Conservation (phyloP, 2,888 invertebrate species). For the Nesidiocoris tenuis region DNA sequence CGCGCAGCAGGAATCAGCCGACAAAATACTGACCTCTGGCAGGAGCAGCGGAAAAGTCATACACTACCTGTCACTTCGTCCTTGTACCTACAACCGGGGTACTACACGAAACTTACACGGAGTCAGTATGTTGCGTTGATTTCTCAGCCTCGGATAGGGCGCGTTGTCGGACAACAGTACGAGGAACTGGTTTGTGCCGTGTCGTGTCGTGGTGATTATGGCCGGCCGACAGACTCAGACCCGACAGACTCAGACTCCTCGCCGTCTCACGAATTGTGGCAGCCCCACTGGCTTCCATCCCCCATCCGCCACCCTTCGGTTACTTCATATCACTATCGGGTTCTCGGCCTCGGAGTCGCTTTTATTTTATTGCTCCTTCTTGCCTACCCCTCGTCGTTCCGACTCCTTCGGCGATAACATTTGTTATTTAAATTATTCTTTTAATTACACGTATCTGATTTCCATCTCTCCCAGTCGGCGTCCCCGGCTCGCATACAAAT, state of each 20-base stretch:
- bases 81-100: not conserved
- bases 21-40: not conserved
- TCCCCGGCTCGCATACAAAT: conserved; percentile 17
- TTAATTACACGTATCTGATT: conserved; percentile 30
- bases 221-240: not conserved
- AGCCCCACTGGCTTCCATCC: not conserved
- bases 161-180: not conserved
- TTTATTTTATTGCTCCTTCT: conserved; percentile 28
- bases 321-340: not conserved
- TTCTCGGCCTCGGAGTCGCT: not conserved
- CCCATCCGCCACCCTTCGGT: not conserved
- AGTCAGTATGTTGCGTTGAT: too few species aligned
- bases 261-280: not conserved
- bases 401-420: conserved; percentile 12
- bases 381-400: not conserved
- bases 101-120: not conserved
- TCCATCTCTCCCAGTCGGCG: conserved; percentile 9
- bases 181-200: not conserved
- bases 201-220: not conserved
- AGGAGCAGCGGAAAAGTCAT: not conserved
- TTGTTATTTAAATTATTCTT: conserved; percentile 34
- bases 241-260: not conserved
- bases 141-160: too few species aligned
- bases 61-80: not conserved
- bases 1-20: not conserved